Base-by-base conservation (phyloP, 2,888 invertebrate genomes). In the Eupelmus urozonus region DNA sequence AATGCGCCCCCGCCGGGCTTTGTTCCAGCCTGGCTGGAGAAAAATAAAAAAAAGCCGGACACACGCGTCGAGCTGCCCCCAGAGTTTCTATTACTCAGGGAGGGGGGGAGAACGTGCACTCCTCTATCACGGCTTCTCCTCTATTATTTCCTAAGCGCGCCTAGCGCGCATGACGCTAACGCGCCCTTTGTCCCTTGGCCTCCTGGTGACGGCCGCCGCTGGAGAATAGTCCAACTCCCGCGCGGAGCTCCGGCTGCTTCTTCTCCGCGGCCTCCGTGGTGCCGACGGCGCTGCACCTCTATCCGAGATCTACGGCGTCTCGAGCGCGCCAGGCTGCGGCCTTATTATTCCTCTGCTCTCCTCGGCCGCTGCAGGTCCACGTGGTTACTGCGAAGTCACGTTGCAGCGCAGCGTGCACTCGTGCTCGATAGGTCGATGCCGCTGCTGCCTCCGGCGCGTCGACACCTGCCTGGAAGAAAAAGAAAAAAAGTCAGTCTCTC, bases 401-500 rank as follows among this genome's bases (percentile, higher is more conserved):
- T 57, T 57, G 55, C 25, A 18, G 9, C 13, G 29, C 49, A 7
- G 55, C 16, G 16, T 45, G 9, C 16, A 27, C 16, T 27, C 27
- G 4, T 27, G 16, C 2, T 18, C 9, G 25, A 57, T 20, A 5
- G 20, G 29, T 23, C 62, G 34, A n/a, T 53, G 7, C 57, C 1
- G 45, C 34, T n/a, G 25, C 49, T 23, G 55, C n/a, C 23, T 16
- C n/a, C 9, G 29, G 20, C 34, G 1, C 70, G 27, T 57, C 27
- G 49, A 76, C 57, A 76, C 63, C 76, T 76, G 63, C 63, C 76
- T 76, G 63, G 20, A 40, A 55, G 18, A 2, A 76, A 20, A 70
- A 62, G 40, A 18, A 27, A 60, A 7, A 59, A 45, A 13, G 16
- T 45, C 2, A 7, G 45, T 45, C 13, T 9, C 2, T 9, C 9